These are phyloP conservation scores for Trissolcus japonicus DNA, from an alignment of 2,888 invertebrate genomes.

Conservation along the genomic window DNA sequence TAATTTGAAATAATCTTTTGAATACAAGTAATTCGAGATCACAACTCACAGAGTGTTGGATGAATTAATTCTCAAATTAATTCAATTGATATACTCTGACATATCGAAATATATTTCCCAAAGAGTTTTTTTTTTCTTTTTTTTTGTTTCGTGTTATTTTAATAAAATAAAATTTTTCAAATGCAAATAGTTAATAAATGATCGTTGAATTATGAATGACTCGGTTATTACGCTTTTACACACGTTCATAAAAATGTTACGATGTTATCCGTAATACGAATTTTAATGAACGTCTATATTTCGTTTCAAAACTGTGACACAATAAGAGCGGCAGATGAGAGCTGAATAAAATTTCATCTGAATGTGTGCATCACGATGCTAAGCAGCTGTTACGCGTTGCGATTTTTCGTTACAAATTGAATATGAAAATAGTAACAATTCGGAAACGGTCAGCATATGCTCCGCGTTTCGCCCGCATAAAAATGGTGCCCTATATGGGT, in stretches of 20 bases:
- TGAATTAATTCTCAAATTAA: neutral
- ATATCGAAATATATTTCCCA: neutral
- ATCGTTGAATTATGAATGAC: too few relatives aligned
- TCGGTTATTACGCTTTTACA: too few relatives aligned
- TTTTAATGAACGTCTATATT: neutral
- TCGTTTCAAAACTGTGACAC: neutral
- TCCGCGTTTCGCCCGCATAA: conserved; percentile 42
- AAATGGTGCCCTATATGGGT: conserved; percentile 40
- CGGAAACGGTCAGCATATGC: conserved; percentile 21
- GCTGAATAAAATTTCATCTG: conserved; percentile 5
- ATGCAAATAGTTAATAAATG: neutral
- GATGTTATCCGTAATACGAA: too few relatives aligned
- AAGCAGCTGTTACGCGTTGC: conserved; percentile 29
- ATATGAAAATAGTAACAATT: conserved; percentile 22
- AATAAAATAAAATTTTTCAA: neutral
- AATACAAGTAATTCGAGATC: conserved; percentile 15
- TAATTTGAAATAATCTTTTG: conserved; percentile 28
- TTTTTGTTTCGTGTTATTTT: neutral
- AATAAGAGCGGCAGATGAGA: neutral
- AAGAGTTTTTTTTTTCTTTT: neutral
- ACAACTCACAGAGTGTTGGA: neutral
- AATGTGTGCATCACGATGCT: conserved; percentile 13
- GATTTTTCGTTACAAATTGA: conserved; percentile 33
- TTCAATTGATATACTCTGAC: neutral
- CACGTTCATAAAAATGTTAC: too few relatives aligned